These are phyloP conservation scores for Phymorhynchus buccinoides DNA, from an alignment of 1,140 invertebrate species.

Conservation along the genomic window DNA sequence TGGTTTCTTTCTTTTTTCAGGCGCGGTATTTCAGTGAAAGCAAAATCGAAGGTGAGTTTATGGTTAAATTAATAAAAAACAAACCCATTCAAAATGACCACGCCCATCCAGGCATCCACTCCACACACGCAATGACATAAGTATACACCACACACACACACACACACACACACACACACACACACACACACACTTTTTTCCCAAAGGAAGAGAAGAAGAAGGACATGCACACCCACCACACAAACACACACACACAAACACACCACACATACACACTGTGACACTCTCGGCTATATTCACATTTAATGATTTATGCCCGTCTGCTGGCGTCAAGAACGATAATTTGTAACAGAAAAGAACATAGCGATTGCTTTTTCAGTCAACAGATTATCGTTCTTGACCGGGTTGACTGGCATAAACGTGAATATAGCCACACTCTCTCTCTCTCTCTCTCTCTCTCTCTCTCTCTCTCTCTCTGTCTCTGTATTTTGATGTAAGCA, in stretches of 20 bases:
- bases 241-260: too few species aligned
- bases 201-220: too few species aligned
- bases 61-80: conserved; percentile 7
- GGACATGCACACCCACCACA: background rate
- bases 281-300: background rate
- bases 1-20: conserved; percentile 58
- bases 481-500: conserved; percentile 75
- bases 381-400: background rate
- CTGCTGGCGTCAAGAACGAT: too few species aligned
- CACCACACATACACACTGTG: too few species aligned
- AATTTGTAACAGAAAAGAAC: background rate
- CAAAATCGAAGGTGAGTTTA: conserved; percentile 75
- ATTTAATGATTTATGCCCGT: too few species aligned
- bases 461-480: conserved; percentile 40
- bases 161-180: background rate
- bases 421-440: background rate
- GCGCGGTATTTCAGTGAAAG: conserved; percentile 74
- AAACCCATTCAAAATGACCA: background rate
- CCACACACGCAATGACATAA: conserved; percentile 77
- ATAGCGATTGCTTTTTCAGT: background rate
- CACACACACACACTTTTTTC: background rate
- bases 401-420: background rate
- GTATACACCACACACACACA: background rate
- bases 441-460: conserved; percentile 42
- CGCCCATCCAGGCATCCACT: background rate